Percentiles rank a stretch among this genome's conserved stretches.
These are phyloP conservation scores for Eufriesea mexicana DNA, from an alignment of 1,140 invertebrate species.

Conservation along the genomic window DNA sequence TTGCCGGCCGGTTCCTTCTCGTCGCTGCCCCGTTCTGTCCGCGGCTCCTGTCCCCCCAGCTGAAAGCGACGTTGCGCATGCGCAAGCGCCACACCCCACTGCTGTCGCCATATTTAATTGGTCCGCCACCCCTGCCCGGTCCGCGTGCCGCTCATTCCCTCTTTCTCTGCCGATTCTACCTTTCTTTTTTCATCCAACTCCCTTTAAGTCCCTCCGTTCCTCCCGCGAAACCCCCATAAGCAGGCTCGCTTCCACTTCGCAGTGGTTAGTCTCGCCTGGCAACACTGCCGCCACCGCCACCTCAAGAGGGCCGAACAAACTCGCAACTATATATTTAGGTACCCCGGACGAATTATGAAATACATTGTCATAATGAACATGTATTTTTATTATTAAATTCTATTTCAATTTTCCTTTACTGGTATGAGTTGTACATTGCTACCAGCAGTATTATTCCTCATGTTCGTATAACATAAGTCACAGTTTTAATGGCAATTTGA, in stretches of 20 bases:
- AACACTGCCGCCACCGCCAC: conserved; percentile 54
- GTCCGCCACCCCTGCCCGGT: conserved; percentile 71
- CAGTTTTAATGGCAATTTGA: neutral
- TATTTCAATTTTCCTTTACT: too few relatives aligned
- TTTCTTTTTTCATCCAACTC: neutral
- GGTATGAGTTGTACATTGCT: neutral
- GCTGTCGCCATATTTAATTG: conserved; percentile 77
- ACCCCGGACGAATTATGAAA: conserved; percentile 6
- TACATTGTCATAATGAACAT: neutral
- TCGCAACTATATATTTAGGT: conserved; percentile 31
- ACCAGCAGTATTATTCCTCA: neutral
- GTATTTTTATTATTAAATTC: neutral
- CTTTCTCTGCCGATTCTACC: neutral
- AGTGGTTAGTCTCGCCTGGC: conserved; percentile 43
- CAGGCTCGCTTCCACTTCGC: conserved; percentile 36
- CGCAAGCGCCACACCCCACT: conserved; percentile 78
- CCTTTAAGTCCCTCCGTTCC: conserved; percentile 1
- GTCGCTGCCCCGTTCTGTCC: conserved; percentile 52
- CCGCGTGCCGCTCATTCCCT: conserved; percentile 28
- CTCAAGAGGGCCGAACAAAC: conserved; percentile 45
- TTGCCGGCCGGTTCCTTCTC: conserved; percentile 70
- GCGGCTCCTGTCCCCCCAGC: conserved; percentile 42
- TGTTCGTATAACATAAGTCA: neutral
- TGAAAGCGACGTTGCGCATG: conserved; percentile 65
- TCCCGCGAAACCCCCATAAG: conserved; percentile 36